phyloP scores from a whole-genome alignment of 2,113 vertebrate genomes.

The Hypanus sabinus region DNA sequence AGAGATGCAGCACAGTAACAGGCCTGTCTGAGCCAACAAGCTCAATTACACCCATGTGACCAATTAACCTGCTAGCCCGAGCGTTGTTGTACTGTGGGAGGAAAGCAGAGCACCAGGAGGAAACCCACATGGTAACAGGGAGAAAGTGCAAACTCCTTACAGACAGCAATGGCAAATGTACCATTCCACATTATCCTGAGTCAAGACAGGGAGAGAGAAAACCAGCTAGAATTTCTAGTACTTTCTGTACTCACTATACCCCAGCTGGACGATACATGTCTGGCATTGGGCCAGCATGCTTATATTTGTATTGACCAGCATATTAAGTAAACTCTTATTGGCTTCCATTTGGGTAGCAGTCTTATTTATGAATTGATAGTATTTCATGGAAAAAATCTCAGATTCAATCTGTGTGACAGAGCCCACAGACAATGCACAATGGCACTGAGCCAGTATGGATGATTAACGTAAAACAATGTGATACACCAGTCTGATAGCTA shows the following conservation, averaged over 20 bases:
- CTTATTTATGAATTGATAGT: not conserved
- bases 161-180: no score
- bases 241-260: not conserved
- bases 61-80: no score
- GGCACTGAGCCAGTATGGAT: not conserved
- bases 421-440: not conserved
- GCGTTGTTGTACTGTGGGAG: no score
- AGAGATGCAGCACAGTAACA: no score
- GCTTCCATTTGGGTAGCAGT: not conserved
- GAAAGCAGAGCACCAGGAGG: no score
- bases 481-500: constrained; percentile 21
- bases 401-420: not conserved
- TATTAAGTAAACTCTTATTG: not conserved
- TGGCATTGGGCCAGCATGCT: no score
- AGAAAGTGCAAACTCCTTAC: no score
- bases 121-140: no score
- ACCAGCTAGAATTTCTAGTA: not conserved
- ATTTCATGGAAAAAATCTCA: not conserved
- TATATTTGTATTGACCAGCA: not conserved
- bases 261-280: not conserved
- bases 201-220: not conserved
- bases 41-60: no score
- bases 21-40: no score
- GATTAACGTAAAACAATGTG: not conserved
- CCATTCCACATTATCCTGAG: not conserved